Evolutionary conservation across 2,797 vertebrate genomes (phyloP).

Genomic region (Hypotaenidia okinawae): DNA sequence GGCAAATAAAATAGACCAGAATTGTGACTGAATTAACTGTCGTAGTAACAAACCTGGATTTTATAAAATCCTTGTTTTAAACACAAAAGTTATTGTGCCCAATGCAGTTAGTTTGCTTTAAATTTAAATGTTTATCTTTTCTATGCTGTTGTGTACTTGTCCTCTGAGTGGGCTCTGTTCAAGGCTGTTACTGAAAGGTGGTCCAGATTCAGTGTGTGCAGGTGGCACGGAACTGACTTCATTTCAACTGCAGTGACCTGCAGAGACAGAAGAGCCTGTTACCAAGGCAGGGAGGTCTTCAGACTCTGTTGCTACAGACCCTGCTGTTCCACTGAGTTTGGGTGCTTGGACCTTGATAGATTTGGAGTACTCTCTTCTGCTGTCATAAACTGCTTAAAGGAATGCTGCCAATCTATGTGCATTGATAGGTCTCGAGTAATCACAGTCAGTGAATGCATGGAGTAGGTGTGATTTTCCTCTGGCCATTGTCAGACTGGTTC

Average conservation of each 20-base stretch:
- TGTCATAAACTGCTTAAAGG: background rate
- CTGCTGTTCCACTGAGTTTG: background rate
- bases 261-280: background rate
- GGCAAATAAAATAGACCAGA: background rate
- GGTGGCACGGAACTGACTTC: background rate
- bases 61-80: background rate
- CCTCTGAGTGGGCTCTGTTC: background rate
- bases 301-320: background rate
- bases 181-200: background rate
- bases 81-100: background rate
- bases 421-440: background rate
- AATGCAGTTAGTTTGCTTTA: background rate
- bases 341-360: background rate
- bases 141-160: accelerated
- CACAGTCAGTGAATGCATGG: background rate
- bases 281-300: background rate
- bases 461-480: background rate
- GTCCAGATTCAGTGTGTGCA: background rate
- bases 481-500: background rate
- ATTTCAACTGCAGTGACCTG: background rate
- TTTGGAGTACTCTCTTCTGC: background rate
- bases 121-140: background rate
- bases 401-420: too few species aligned
- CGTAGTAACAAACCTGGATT: background rate
- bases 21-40: background rate